Base-by-base conservation (phyloP, 1,140 invertebrate genomes). In the Diachasmimorpha longicaudata region DNA sequence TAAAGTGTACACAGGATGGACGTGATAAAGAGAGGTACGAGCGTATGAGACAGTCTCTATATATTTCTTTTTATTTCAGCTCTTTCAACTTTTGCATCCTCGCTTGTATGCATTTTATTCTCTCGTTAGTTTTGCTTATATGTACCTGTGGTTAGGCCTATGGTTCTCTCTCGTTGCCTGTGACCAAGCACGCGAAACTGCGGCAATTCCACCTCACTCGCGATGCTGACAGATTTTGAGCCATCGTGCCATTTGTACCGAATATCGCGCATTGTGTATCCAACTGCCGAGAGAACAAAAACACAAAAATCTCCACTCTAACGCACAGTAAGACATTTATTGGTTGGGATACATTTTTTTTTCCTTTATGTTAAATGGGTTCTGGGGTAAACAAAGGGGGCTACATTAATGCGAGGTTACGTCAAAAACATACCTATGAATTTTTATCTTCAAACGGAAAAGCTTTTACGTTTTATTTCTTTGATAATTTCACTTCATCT, bases 211-310 rank as follows among this genome's bases (percentile, higher is more conserved):
- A 97, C 95, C 89, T 96, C 95, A 90, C 93, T 93, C 91, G 94
- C 94, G 91, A 97, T 95, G 89, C 95, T 95, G 90, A 97, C 95
- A 90, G 95, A 96, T 88, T 93, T 92, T 89, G 92, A 91, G 88
- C 95, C 95, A 90, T 94, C 93, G 90, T 94, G 93, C 96, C 97
- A 98, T 92, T 95, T 96, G 93, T 98, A 98, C 89, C 94, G 93
- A 92, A 98, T 98, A 93, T 98, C 97, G 91, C 94, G 94, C 94
- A 96, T 97, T 91, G 95, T 96, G 93, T 98, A 98, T 91, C 96
- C 96, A 94, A 97, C 96, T 92, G 89, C 90, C 90, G 90, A 88
- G 90, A 92, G 89, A 90, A 91, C 88, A 90, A 92, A 88, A 90
- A 91, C 88, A 91, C 88, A 90, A 90, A 90, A 90, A 90, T 88